Conservation (phyloP, 2,888 invertebrate genomes). For the Pseudococcus jackbeardsleyi region DNA sequence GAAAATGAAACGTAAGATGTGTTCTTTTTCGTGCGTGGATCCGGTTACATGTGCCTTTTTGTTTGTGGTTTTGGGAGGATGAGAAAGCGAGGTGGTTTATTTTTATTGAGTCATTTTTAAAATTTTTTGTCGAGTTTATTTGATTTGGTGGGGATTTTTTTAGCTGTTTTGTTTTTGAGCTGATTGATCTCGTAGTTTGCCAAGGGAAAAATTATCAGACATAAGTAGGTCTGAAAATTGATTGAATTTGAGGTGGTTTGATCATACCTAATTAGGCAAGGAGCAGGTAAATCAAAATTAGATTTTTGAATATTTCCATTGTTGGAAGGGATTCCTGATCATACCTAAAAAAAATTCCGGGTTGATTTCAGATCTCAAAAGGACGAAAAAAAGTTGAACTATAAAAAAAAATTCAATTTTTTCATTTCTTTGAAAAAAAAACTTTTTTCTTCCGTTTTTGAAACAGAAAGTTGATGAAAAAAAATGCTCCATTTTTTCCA, state of each 20-base stretch:
- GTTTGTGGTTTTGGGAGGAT: neutral
- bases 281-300: too few relatives aligned
- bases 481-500: too few relatives aligned
- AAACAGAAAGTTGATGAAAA: neutral
- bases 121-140: neutral
- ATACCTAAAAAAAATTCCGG: too few relatives aligned
- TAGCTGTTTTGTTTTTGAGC: too few relatives aligned
- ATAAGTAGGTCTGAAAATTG: neutral
- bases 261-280: too few relatives aligned
- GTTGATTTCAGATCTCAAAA: too few relatives aligned
- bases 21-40: neutral
- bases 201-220: too few relatives aligned
- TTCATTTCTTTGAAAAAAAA: neutral
- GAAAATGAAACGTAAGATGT: neutral
- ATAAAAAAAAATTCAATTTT: neutral
- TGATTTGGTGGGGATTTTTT: neutral
- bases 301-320: too few relatives aligned
- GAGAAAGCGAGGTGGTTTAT: neutral
- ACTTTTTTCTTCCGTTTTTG: neutral
- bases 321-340: too few relatives aligned
- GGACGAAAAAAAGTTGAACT: too few relatives aligned
- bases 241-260: neutral
- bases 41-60: constrained; percentile 37
- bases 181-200: too few relatives aligned
- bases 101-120: neutral